A percentile compares a stretch with the other conserved stretches of the same genome.
Conservation (phyloP, 2,888 invertebrate species). For the Nasonia oneida region DNA sequence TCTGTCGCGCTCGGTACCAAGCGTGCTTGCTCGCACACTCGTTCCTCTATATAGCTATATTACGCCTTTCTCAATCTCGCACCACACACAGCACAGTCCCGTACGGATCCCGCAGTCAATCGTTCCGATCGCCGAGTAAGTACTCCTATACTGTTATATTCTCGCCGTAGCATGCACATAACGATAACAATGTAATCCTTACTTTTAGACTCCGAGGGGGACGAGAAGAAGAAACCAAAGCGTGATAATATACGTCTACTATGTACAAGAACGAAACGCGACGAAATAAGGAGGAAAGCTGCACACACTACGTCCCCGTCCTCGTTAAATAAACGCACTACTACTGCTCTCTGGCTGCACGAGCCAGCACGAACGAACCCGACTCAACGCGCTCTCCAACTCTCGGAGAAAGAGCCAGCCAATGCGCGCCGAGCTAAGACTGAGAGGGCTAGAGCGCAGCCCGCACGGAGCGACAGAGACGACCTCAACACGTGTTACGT, state of each 20-base stretch:
- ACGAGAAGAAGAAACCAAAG: background rate
- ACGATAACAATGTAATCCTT: background rate
- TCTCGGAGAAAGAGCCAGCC: background rate
- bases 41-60: slow-evolving; percentile 67
- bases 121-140: too few relatives aligned
- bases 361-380: background rate
- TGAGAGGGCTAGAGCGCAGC: background rate
- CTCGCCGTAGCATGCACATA: background rate
- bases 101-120: too few relatives aligned
- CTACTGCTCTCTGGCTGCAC: slow-evolving; percentile 51
- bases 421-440: background rate
- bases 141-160: too few relatives aligned
- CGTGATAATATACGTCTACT: background rate
- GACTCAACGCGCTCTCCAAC: slow-evolving; percentile 2
- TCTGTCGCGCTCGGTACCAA: slow-evolving; percentile 64
- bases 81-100: background rate
- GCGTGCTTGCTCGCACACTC: slow-evolving; percentile 68
- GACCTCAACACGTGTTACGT: slow-evolving; percentile 31
- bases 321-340: slow-evolving; percentile 65
- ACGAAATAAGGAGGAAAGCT: slow-evolving; percentile 18
- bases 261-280: background rate
- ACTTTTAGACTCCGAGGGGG: background rate
- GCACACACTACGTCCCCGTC: slow-evolving; percentile 65
- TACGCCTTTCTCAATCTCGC: slow-evolving; percentile 65
- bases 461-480: background rate